phyloP scores from a whole-genome alignment of 2,888 invertebrate genomes.

The Allophyes oxyacanthae region DNA sequence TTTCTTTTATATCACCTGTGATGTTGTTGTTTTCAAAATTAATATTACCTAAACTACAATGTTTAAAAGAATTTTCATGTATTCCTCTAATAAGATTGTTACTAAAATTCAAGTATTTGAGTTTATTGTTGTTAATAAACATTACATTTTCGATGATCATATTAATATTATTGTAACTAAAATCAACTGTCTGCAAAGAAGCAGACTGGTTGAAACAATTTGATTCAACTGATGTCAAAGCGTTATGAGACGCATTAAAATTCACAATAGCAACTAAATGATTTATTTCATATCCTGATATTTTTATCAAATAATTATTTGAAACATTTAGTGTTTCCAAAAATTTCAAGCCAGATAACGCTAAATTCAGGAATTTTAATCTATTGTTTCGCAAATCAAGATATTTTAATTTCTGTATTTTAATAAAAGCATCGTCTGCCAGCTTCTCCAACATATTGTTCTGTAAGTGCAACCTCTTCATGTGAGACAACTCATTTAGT shows the following conservation, averaged over 20 bases:
- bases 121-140: constrained; percentile 70
- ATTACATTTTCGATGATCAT: constrained; percentile 67
- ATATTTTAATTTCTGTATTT: constrained; percentile 59
- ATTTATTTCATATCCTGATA: constrained; percentile 73
- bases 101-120: constrained; percentile 70
- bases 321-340: constrained; percentile 71
- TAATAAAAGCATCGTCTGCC: constrained; percentile 67
- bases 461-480: constrained; percentile 69
- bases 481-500: constrained; percentile 60
- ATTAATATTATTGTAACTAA: constrained; percentile 73
- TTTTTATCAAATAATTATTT: constrained; percentile 64
- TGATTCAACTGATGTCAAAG: constrained; percentile 68
- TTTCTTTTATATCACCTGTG: constrained; percentile 63
- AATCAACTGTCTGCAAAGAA: constrained; percentile 67
- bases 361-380: constrained; percentile 68
- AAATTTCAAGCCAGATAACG: constrained; percentile 68
- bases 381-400: constrained; percentile 70
- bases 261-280: constrained; percentile 64
- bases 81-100: constrained; percentile 70
- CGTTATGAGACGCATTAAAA: constrained; percentile 76
- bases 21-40: constrained; percentile 74
- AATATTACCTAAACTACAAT: constrained; percentile 62
- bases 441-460: constrained; percentile 67
- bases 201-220: constrained; percentile 73
- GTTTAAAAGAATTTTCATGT: constrained; percentile 70